These are phyloP conservation scores for Agrotis ipsilon DNA, from an alignment of 2,888 invertebrate genomes.

Conservation along the genomic window DNA sequence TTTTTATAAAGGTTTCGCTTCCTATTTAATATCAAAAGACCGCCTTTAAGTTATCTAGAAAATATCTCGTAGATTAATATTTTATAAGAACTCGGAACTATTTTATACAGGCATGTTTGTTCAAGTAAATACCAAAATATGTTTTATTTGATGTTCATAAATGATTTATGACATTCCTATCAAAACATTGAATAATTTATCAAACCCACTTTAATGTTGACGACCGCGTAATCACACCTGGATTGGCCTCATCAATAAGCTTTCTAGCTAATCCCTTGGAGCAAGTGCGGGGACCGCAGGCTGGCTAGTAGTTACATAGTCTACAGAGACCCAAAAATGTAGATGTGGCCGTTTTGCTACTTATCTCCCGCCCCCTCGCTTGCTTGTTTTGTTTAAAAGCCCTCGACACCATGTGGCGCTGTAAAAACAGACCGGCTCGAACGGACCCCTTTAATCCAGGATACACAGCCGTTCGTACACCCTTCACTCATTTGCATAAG, in stretches of 20 bases:
- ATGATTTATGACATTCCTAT: slow-evolving; percentile 26
- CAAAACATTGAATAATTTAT: slow-evolving; percentile 42
- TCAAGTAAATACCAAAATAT: slow-evolving; percentile 6
- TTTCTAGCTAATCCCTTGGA: slow-evolving; percentile 44
- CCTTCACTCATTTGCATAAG: slow-evolving; percentile 89
- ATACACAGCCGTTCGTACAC: slow-evolving; percentile 76
- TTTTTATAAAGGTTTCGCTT: slow-evolving; percentile 48
- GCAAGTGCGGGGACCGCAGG: slow-evolving; percentile 35
- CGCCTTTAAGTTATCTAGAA: slow-evolving; percentile 20
- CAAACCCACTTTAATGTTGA: slow-evolving; percentile 41
- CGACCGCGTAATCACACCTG: slow-evolving; percentile 51
- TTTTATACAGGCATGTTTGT: slow-evolving; percentile 10
- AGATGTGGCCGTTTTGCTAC: slow-evolving; percentile 68
- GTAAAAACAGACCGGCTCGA: slow-evolving; percentile 84
- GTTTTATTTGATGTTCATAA: slow-evolving; percentile 30
- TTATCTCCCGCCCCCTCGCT: slow-evolving; percentile 69
- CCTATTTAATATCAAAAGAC: slow-evolving; percentile 44
- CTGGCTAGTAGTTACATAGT: slow-evolving; percentile 25
- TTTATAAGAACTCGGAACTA: background rate
- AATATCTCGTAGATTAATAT: slow-evolving; percentile 24
- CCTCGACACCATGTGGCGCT: slow-evolving; percentile 84
- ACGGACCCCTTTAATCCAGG: slow-evolving; percentile 83
- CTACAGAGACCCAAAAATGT: slow-evolving; percentile 59
- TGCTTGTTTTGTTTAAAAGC: slow-evolving; percentile 78
- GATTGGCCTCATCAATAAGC: slow-evolving; percentile 54